Base-by-base conservation (phyloP, 2,113 vertebrate genomes). In the Suricata suricatta region DNA sequence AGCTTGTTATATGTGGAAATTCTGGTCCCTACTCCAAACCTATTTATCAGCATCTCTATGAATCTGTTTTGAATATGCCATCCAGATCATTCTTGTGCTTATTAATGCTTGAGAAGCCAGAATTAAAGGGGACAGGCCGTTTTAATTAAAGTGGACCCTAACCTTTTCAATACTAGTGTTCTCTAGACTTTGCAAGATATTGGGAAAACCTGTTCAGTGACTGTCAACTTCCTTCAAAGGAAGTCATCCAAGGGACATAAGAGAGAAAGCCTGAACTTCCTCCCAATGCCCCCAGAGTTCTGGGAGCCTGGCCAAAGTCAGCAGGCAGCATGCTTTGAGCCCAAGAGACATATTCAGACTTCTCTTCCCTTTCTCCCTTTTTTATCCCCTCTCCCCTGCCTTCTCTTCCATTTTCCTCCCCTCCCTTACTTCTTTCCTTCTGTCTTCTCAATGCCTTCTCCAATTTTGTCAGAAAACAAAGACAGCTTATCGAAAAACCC, bases 51-150 rank as follows among this genome's bases (percentile, higher is more conserved):
- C 52, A 63, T 44, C 33, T 72, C 60, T 77, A 79, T 63, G 1
- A 77, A 41, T 84, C 15, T 85, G 0, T 16, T 95, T 90, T 91
- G 89, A 47, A 35, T 60, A 95, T 72, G 38, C 21, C 25, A 85
- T 52, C 12, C 14, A 77, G 10, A 80, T 89, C 2, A 85, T 41
- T 91, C 5, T 57, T 90, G 35, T 17, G 16, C 5, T 72, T 64
- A 64, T 69, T 52, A 89, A 64, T 60, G n/a, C 84, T 88, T 90
- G 27, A 89, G 41, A 89, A 52, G 31, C 19, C 21, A 71, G 19
- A 21, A 77, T 83, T 54, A 87, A 71, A 82, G 44, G 4, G 5
- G 23, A 71, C n/a, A 80, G 33, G 33, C 4, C 27, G 9, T 47
- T 47, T 47, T 8, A 47, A 47, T 47, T 47, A 47, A 47, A 44